Evolutionary conservation across 2,888 invertebrate genomes (phyloP), one percentile per base, ranked within the genome.

Genomic region (Digitonthophagus gazella): DNA sequence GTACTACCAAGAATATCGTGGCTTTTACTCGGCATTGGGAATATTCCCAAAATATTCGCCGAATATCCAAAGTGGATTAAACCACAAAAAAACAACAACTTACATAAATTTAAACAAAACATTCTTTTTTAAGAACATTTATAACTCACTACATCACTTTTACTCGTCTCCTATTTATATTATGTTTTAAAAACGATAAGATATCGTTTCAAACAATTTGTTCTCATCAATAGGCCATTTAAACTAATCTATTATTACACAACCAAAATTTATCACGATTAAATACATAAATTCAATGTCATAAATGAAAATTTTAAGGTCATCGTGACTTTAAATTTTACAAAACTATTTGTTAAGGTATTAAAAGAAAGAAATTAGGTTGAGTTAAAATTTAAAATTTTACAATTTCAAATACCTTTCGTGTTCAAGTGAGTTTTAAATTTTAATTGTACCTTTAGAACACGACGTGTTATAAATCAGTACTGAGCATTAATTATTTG

Each of bases 11-110:
- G 6, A n/a, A 61, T 15, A 19, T 61, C 19, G 18, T 61, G 61
- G 61, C 61, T 61, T 61, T 61, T n/a, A 6, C 16, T 61, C 14
- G 61, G 61, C n/a, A 61, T 19, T 18, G 61, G 61, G n/a, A 61
- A 61, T 0, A 61, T n/a, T 18, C 61, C 61, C 18, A 19, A 61
- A 3, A 19, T 61, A 2, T 61, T 61, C 2, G 20, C 61, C 3
- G 61, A 8, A n/a, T n/a, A 5, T 16, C 19, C 61, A 5, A 61
- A 0, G 6, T 18, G n/a, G 5, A 61, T 3, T 8, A 61, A 15
- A 15, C 16, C 6, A 6, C 19, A 18, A 8, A 61, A 8, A 8
- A 44, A 8, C 11, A 44, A 2, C 6, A 44, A 44, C 22, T 22
- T 22, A 22, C 6, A 44, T 11, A 44, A 44, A 44, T 44, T 22